A percentile compares a stretch with the other conserved stretches of the same genome.
phyloP scores from a whole-genome alignment of 2,888 invertebrate species.

The Helleia helle region DNA sequence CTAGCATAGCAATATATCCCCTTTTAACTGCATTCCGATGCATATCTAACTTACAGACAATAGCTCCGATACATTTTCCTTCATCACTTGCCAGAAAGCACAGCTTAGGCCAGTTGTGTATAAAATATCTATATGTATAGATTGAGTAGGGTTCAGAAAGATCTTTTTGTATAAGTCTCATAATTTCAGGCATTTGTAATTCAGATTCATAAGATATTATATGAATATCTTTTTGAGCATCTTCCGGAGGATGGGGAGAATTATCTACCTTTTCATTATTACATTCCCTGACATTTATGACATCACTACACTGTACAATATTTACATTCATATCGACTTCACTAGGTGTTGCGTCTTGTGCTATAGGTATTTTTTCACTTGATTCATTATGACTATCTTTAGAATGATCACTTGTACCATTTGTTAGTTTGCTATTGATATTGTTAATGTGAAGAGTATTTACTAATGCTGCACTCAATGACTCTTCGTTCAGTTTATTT shows the following conservation, averaged over 20 bases:
- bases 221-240: conserved; percentile 43
- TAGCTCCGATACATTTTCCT: conserved; percentile 94
- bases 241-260: conserved; percentile 26
- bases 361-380: conserved; percentile 31
- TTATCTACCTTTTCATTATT: conserved; percentile 32
- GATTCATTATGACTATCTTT: conserved; percentile 35
- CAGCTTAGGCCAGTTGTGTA: conserved; percentile 99
- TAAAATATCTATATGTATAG: conserved; percentile 99
- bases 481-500: conserved; percentile 49
- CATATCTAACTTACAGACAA: conserved; percentile 98
- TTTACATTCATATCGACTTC: conserved; percentile 45
- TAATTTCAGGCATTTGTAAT: conserved; percentile 98
- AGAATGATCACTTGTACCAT: conserved; percentile 60
- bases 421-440: conserved; percentile 58
- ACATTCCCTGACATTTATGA: conserved; percentile 13
- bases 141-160: conserved; percentile 99
- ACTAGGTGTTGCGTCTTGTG: conserved; percentile 34
- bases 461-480: conserved; percentile 51
- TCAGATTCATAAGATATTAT: conserved; percentile 89
- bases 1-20: conserved; percentile 99
- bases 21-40: conserved; percentile 91
- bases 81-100: conserved; percentile 96
- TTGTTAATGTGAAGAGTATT: conserved; percentile 61
- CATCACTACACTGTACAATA: conserved; percentile 56
- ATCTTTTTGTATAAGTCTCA: conserved; percentile 99